Base-by-base conservation (phyloP, 2,797 vertebrate species). In the Aulostomus chinensis region DNA sequence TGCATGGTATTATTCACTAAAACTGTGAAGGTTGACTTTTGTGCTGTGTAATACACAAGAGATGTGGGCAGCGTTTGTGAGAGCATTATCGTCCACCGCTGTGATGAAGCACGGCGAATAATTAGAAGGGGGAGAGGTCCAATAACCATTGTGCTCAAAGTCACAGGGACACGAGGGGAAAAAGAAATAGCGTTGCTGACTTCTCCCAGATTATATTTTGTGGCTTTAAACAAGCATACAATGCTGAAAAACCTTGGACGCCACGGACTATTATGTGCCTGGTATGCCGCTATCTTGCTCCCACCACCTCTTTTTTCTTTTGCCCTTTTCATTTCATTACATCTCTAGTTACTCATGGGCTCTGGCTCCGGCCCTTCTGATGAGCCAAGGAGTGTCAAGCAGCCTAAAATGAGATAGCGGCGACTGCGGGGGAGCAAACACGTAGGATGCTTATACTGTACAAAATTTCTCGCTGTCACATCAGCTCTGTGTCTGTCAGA, bases 11-110 rank as follows among this genome's bases (percentile, higher is more conserved):
- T 69, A 62, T 70, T 78, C 63, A 48, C 54, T 56, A 34, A 48
- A 47, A 52, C 58, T 49, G 56, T 58, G 74, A 84, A 81, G 76
- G 74, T 65, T 73, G 62, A 73, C 68, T 43, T 61, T 73, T 74
- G 47, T 56, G 4, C 41, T 59, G 34, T 31, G 45, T 42, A 74
- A 76, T 58, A 54, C 25, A 29, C 53, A 9, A 24, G 61, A 58
- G 54, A 54, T 32, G 45, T 59, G 58, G 52, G 46, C 33, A 37
- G 52, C 18, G 7, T 47, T 47, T 49, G 53, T 53, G 7, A n/a
- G 36, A 49, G 50, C 45, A 29, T 61, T 62, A 76, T 64, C 46
- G 38, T 42, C 40, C 66, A 34, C 36, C 3, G 14, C 45, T 47
- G 65, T 57, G 62, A 80, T 62, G 61, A 80, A 77, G 48, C 51